Evolutionary conservation across 2,113 vertebrate species (phyloP), one percentile per base, ranked within the genome.

Genomic region (Phalacrocorax aristotelis): DNA sequence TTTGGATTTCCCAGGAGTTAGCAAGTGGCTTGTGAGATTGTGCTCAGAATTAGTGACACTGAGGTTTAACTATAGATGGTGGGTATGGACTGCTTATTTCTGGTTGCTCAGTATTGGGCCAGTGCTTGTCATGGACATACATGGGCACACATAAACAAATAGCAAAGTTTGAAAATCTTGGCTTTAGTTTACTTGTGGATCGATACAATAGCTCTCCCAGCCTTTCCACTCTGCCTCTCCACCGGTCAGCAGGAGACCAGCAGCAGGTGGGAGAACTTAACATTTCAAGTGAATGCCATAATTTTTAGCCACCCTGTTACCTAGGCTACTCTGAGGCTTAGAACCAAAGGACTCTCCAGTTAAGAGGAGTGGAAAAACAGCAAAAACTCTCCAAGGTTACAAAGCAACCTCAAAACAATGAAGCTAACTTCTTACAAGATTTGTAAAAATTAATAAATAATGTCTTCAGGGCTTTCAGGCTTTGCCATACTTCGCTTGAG

Each of bases 391-490:
- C 46, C 27, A 58, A n/a, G 54, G 62, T 65, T 55, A 54, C 92
- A 21, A 84, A 91, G 57, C 10, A 72, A 38, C 21, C 13, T 79
- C 61, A 96, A 95, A 96, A 93, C 77, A 92, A 69, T 92, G 92
- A 66, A 93, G 79, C n/a, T 77, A 86, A 96, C 76, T 95, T 96
- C 96, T 83, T 95, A 87, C 57, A 97, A 95, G 84, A 96, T 97
- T 98, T 97, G 38, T 88, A 95, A 96, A 98, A 97, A 91, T 93
- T 96, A 89, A 95, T 89, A 89, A 96, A 88, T 91, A 91, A 94
- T 25, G 26, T 85, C 71, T 93, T 85, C n/a, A 4, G 68, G 64
- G 96, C 54, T 21, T 95, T 91, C 62, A 91, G 89, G 84, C 55
- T 94, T 96, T 97, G 92, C 65, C 82, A 89, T 90, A 78, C 87